These are phyloP conservation scores for Tetramorium bicarinatum DNA, from an alignment of 2,888 invertebrate genomes.

Conservation along the genomic window DNA sequence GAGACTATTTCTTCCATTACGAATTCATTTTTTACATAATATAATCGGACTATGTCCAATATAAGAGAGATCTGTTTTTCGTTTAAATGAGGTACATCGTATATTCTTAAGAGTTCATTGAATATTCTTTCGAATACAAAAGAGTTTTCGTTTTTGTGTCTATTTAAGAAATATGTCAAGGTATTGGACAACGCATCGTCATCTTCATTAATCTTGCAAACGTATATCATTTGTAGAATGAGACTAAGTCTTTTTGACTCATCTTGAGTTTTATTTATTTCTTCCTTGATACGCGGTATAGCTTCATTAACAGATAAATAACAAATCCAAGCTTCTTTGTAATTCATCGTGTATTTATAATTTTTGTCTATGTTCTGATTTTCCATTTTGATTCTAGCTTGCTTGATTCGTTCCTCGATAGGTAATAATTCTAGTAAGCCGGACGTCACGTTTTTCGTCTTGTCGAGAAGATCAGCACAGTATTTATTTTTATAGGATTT, in stretches of 20 bases:
- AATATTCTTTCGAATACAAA: conserved; percentile 60
- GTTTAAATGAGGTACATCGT: conserved; percentile 73
- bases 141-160: conserved; percentile 81
- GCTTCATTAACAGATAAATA: conserved; percentile 76
- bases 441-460: conserved; percentile 59
- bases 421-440: conserved; percentile 75
- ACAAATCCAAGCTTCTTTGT: conserved; percentile 73
- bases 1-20: conserved; percentile 41
- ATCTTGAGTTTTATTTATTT: conserved; percentile 61
- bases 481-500: conserved; percentile 76
- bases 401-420: conserved; percentile 71
- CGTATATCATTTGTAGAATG: conserved; percentile 75
- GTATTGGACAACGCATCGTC: conserved; percentile 74
- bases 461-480: conserved; percentile 64
- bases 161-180: conserved; percentile 75
- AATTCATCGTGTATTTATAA: background rate
- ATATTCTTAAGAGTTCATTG: conserved; percentile 56
- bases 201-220: conserved; percentile 82
- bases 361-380: background rate
- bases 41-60: conserved; percentile 73
- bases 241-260: conserved; percentile 55
- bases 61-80: conserved; percentile 78
- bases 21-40: conserved; percentile 62
- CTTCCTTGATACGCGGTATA: conserved; percentile 72
- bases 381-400: conserved; percentile 75